A percentile compares a stretch with the other conserved stretches of the same genome.
Conservation (phyloP, 1,140 invertebrate species). For the Calephelis nemesis region DNA sequence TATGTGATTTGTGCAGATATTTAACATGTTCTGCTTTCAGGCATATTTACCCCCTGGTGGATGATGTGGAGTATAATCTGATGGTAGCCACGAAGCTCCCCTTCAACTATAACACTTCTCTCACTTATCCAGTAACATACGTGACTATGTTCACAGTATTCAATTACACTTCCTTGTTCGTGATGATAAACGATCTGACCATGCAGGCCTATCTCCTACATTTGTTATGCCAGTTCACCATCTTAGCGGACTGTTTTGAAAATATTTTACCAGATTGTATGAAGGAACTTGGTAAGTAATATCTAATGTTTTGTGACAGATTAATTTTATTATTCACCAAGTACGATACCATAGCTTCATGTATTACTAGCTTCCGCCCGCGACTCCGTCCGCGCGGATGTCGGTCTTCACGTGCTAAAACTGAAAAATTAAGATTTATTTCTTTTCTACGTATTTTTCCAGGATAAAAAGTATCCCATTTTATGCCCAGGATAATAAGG, state of each 20-base stretch:
- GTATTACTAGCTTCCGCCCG: too few species aligned
- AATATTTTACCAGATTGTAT: conserved; percentile 40
- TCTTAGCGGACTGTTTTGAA: conserved; percentile 56
- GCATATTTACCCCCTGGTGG: conserved; percentile 55
- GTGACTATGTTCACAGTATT: conserved; percentile 42
- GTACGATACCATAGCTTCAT: too few species aligned
- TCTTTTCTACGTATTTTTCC: too few species aligned
- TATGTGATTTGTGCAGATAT: background rate
- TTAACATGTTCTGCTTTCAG: conserved; percentile 33
- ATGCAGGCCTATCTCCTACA: conserved; percentile 62
- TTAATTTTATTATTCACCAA: too few species aligned
- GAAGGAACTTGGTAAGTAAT: conserved; percentile 24
- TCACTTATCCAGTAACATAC: conserved; percentile 44
- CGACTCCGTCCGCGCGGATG: too few species aligned
- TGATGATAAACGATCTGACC: conserved; percentile 58
- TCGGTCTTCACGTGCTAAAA: too few species aligned
- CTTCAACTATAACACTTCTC: conserved; percentile 41
- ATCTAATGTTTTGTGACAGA: background rate
- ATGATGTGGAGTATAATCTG: conserved; percentile 62
- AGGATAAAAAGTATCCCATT: too few species aligned
- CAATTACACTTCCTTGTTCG: conserved; percentile 48
- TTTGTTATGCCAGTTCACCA: conserved; percentile 55
- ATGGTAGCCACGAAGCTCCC: conserved; percentile 51
- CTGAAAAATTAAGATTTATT: too few species aligned
- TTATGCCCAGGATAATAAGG: too few species aligned